Evolutionary conservation across 2,888 invertebrate genomes (phyloP), one percentile per base, ranked within the genome.

Genomic region (Leptarthrus brevirostris): DNA sequence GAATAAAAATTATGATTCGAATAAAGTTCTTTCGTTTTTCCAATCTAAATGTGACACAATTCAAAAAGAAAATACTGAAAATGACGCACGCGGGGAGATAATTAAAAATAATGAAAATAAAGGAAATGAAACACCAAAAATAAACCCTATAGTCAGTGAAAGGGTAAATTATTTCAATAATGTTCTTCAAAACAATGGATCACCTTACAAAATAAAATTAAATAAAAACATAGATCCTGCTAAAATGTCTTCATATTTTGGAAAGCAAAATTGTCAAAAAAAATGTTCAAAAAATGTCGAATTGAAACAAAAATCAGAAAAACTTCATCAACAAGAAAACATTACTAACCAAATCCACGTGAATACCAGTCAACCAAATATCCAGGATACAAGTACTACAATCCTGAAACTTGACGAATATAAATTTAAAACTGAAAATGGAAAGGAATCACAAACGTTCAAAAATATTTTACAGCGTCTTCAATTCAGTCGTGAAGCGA

Each of bases 401-500:
- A 40, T 3, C 3, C n/a, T 40, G 12, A 0, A 40, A 12, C 16
- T 26, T 10, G 1, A 10, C 1, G 36, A 36, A 3, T 58, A 58
- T 20, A 40, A 36, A 8, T 58, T 14, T 20, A 20, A 18, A 12
- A 58, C 58, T 30, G 36, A 58, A 16, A 36, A 58, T 5, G 56
- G 36, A 40, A n/a, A 40, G 12, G 34, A 16, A 18, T 58, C 58
- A 58, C 34, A 34, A 58, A 58, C 58, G 12, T 34, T 58, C 12
- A 34, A 58, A 34, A 20, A 34, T 34, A 58, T 58, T 58, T 36
- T 58, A 26, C 14, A 36, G 12, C 34, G 12, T 18, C 58, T 58
- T 34, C 16, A 16, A 18, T 26, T 18, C 20, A 58, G 36, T 18
- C 34, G 58, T 3, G 16, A 10, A 10, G 14, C 18, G 36, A 58